Percentiles rank a stretch among this genome's conserved stretches.
phyloP scores from a whole-genome alignment of 1,140 invertebrate genomes.

The Drosophila baimaii region DNA sequence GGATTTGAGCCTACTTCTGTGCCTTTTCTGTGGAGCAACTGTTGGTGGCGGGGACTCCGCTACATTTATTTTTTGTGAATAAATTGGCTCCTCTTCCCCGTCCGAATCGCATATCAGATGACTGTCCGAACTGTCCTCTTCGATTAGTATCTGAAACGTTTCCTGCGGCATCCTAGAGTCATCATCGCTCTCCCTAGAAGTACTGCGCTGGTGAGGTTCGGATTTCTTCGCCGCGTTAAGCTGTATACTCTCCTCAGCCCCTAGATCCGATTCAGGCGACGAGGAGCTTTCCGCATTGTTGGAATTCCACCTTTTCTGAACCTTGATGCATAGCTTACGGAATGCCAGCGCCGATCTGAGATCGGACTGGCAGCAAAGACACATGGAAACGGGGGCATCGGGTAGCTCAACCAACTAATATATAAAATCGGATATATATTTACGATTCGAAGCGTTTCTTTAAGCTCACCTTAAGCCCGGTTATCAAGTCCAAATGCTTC shows the following conservation, averaged over 20 bases:
- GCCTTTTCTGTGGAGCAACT: not conserved
- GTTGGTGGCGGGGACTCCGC: not conserved
- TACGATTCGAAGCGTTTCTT: not conserved
- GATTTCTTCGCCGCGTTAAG: not conserved
- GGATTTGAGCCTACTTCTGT: slow-evolving; percentile 10
- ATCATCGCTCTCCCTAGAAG: slow-evolving; percentile 19
- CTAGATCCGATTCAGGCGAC: slow-evolving; percentile 20
- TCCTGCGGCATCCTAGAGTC: slow-evolving; percentile 3
- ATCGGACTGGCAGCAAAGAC: slow-evolving; percentile 58
- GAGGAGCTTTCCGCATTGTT: not conserved
- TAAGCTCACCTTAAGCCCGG: slow-evolving; percentile 45
- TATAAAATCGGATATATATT: not conserved
- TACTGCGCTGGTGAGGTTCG: not conserved
- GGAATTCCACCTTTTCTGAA: slow-evolving; percentile 43
- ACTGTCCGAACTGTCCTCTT: slow-evolving; percentile 24
- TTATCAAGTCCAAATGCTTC: slow-evolving; percentile 47
- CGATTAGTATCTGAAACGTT: slow-evolving; percentile 48
- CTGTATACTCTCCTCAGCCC: not conserved
- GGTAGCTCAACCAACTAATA: slow-evolving; percentile 27
- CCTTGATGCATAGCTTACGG: slow-evolving; percentile 56
- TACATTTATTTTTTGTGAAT: not conserved
- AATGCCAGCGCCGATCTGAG: slow-evolving; percentile 51
- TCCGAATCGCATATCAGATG: not conserved
- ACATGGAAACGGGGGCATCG: slow-evolving; percentile 49
- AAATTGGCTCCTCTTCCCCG: slow-evolving; percentile 1